Base-by-base conservation (phyloP, 2,888 invertebrate species). In the Oxycera nigricornis region DNA sequence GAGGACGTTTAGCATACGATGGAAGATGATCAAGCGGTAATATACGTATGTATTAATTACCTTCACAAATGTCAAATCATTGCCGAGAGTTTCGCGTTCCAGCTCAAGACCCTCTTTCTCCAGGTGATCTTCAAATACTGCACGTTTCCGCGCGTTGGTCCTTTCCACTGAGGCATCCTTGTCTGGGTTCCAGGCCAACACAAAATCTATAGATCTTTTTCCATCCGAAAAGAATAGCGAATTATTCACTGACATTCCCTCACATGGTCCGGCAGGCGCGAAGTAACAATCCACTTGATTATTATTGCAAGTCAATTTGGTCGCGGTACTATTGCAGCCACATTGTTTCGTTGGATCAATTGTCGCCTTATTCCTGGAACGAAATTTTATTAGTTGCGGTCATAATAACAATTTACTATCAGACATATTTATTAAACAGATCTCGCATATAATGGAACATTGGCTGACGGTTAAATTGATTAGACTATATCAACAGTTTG, bases 1-100 rank as follows among this genome's bases (percentile, higher is more conserved):
- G n/a, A n/a, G n/a, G n/a, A n/a, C n/a, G n/a, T n/a, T n/a, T n/a
- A n/a, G n/a, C n/a, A n/a, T n/a, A n/a, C n/a, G n/a, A n/a, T n/a
- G n/a, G n/a, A n/a, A n/a, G n/a, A n/a, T n/a, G n/a, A n/a, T n/a
- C n/a, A n/a, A n/a, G n/a, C n/a, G n/a, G n/a, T n/a, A n/a, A n/a
- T n/a, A n/a, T n/a, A n/a, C n/a, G n/a, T n/a, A n/a, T n/a, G n/a
- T n/a, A n/a, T n/a, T n/a, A n/a, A n/a, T n/a, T 78, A 91, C 91
- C 86, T 91, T 97, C 77, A 94, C 88, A 86, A 95, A 95, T 84
- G 91, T 89, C 73, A 94, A 87, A 74, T 92, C 91, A 78, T 91
- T 88, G 76, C 90, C 90, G 20, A 90, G 88, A 61, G 88, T 87
- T 78, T 91, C 92, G 76, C 89, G 87, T 82, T 95, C 94, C 74